Percentiles rank a stretch among this genome's conserved stretches.
phyloP scores from a whole-genome alignment of 2,797 vertebrate species.

The Micrastur ruficollis region DNA sequence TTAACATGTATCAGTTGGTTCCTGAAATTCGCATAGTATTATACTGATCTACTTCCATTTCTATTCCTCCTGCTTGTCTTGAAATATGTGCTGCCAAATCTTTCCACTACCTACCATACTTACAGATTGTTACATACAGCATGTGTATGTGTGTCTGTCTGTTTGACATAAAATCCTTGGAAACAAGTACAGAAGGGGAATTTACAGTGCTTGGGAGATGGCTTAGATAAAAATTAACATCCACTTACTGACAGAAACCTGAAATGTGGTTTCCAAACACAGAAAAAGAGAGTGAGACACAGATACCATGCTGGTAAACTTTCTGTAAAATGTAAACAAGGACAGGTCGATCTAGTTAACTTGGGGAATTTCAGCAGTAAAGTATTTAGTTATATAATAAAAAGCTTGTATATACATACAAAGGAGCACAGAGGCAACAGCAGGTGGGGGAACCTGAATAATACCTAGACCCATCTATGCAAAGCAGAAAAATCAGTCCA shows the following conservation, averaged over 20 bases:
- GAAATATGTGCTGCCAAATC: neutral
- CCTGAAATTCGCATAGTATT: neutral
- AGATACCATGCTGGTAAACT: neutral
- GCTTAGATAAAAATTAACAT: neutral
- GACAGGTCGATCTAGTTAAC: neutral
- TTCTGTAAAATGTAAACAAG: neutral
- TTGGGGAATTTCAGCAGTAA: neutral
- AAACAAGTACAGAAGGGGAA: neutral
- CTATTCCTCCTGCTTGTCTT: neutral
- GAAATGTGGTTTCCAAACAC: neutral
- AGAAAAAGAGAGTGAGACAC: neutral
- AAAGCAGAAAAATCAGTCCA: neutral
- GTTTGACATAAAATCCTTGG: neutral
- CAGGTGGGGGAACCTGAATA: neutral
- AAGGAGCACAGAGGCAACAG: neutral
- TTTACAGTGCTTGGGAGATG: neutral
- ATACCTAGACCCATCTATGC: neutral
- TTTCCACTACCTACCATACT: neutral
- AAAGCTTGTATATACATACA: neutral
- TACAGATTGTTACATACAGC: neutral
- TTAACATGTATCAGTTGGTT: neutral
- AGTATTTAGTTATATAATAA: neutral
- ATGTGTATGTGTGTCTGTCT: accelerated
- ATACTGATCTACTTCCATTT: neutral
- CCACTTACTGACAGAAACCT: neutral